Conservation (phyloP, 2,113 vertebrate species). For the Ciconia boyciana region DNA sequence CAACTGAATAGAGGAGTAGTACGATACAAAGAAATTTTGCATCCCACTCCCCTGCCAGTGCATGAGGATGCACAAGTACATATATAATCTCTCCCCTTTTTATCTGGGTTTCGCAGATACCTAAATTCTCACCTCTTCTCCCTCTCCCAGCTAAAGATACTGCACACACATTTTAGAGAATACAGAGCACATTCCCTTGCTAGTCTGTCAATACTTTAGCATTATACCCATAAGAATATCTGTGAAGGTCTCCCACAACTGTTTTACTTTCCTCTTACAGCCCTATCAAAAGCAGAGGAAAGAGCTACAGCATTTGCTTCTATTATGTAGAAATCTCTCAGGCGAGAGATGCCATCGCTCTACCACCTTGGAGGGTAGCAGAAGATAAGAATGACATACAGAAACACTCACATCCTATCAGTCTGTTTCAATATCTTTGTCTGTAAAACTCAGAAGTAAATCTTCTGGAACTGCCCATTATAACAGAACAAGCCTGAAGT, state of each 20-base stretch:
- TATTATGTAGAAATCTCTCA: not conserved
- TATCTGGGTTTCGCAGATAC: not conserved
- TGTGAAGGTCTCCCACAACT: not conserved
- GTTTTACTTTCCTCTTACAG: not conserved
- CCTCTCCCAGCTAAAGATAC: not conserved
- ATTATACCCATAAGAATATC: not conserved
- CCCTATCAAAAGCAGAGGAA: not conserved
- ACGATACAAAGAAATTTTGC: not conserved
- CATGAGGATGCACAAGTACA: not conserved
- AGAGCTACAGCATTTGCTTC: not conserved
- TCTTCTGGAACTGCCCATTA: not conserved
- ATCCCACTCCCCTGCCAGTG: not conserved
- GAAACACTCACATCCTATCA: not conserved
- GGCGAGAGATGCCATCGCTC: fast-evolving
- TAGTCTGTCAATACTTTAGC: not conserved
- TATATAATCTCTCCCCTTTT: not conserved
- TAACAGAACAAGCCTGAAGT: not conserved
- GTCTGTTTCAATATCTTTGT: not conserved
- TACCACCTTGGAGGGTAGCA: not conserved
- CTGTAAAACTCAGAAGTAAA: not conserved
- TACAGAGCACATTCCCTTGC: not conserved
- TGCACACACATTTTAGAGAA: not conserved
- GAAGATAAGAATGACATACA: not conserved
- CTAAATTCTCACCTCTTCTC: not conserved
- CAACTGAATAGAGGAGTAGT: not conserved